phyloP scores from a whole-genome alignment of 1,140 invertebrate genomes.

The Anastatus disparis region DNA sequence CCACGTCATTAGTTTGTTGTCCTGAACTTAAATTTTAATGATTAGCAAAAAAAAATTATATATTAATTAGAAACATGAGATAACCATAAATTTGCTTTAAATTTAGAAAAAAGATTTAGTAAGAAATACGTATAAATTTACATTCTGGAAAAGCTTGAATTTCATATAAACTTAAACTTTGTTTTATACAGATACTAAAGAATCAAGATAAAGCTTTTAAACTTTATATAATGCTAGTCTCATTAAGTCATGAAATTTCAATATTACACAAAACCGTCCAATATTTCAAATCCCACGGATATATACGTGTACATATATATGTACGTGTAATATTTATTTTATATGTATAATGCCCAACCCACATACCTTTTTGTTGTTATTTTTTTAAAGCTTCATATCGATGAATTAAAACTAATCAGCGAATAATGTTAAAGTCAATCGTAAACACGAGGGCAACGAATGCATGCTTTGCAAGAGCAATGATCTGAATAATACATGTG shows the following conservation, averaged over 20 bases:
- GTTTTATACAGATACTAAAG: too few species aligned
- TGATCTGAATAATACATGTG: too few species aligned
- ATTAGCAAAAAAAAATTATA: background rate
- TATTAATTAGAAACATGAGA: too few species aligned
- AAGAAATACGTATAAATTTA: too few species aligned
- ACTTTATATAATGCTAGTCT: constrained; percentile 3
- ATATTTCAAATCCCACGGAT: constrained; percentile 35
- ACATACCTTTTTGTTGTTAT: constrained; percentile 45
- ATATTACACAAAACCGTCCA: constrained; percentile 33
- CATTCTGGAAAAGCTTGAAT: too few species aligned
- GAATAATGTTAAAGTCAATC: too few species aligned
- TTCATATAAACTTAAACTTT: too few species aligned
- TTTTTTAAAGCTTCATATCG: constrained; percentile 33
- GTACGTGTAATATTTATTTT: background rate
- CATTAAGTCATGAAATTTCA: constrained; percentile 37
- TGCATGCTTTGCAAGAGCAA: background rate
- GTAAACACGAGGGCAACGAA: constrained; percentile 5
- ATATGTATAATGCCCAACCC: constrained; percentile 43
- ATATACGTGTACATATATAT: background rate
- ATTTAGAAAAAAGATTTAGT: too few species aligned
- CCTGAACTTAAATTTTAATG: background rate
- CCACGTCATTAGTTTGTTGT: background rate
- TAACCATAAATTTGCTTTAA: too few species aligned
- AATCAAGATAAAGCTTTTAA: constrained; percentile 15
- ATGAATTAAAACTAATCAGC: constrained; percentile 47